These are phyloP conservation scores for Cotesia typhae DNA, from an alignment of 1,140 invertebrate species.

Conservation along the genomic window DNA sequence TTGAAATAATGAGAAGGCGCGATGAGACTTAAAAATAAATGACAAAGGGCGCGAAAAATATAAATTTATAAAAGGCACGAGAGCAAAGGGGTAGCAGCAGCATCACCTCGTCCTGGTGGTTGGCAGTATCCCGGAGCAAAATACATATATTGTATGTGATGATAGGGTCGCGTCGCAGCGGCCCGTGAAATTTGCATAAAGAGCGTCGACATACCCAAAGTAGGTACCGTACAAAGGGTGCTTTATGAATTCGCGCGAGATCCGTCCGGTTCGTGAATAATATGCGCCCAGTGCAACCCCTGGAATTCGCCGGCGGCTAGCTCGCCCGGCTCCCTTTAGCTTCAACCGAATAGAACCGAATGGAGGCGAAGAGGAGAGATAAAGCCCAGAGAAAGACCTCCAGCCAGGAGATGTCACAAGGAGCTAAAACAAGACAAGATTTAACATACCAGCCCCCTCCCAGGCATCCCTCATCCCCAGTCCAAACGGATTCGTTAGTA, in stretches of 20 bases:
- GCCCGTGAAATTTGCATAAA: conserved; percentile 62
- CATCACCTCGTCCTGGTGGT: conserved; percentile 2
- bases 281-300: conserved; percentile 53
- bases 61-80: no score
- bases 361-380: background rate
- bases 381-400: background rate
- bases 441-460: background rate
- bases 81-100: background rate
- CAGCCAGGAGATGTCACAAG: no score
- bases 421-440: no score
- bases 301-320: conserved; percentile 28
- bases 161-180: conserved; percentile 29
- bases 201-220: conserved; percentile 49
- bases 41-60: no score
- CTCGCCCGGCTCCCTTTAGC: background rate
- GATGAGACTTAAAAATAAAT: no score
- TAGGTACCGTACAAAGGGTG: conserved; percentile 61
- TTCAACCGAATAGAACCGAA: conserved; percentile 2
- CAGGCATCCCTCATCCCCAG: background rate
- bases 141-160: no score
- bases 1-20: no score
- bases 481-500: conserved; percentile 36
- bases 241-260: conserved; percentile 64
- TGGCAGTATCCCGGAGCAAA: conserved; percentile 2
- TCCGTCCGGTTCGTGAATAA: conserved; percentile 62